A percentile compares a stretch with the other conserved stretches of the same genome.
Conservation (phyloP, 2,797 vertebrate genomes). For the Antennarius maculatus region DNA sequence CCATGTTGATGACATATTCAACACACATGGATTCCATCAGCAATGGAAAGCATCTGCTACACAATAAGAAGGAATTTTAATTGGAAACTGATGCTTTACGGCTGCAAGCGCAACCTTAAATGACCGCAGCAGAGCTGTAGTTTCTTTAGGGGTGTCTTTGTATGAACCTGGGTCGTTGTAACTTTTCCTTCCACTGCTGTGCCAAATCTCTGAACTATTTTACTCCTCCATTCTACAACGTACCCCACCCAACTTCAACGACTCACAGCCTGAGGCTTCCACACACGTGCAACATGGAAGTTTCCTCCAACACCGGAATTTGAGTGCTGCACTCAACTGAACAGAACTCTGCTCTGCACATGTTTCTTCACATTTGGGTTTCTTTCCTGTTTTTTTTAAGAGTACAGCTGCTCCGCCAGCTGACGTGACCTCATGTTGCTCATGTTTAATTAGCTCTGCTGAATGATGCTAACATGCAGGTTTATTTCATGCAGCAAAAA, state of each 20-base stretch:
- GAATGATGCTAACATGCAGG: constrained; percentile 63
- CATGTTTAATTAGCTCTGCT: constrained; percentile 60
- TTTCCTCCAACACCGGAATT: constrained; percentile 68
- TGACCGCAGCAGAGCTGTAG: constrained; percentile 13
- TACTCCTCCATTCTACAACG: constrained; percentile 41
- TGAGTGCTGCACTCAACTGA: constrained; percentile 43
- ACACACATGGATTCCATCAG: constrained; percentile 69
- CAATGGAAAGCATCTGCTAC: constrained; percentile 40
- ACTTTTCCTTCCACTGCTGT: constrained; percentile 34
- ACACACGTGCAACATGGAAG: constrained; percentile 63
- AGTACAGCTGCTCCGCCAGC: constrained; percentile 48
- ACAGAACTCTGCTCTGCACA: constrained; percentile 26
- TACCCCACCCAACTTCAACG: constrained; percentile 60
- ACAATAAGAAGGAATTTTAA: constrained; percentile 70
- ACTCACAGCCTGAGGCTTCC: constrained; percentile 51
- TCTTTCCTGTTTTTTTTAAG: constrained; percentile 19
- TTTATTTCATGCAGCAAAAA: constrained; percentile 34
- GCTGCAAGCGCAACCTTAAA: constrained; percentile 33
- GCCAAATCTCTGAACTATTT: constrained; percentile 50
- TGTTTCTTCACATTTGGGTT: constrained; percentile 21
- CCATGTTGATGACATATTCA: constrained; percentile 47
- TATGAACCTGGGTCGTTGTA: constrained; percentile 43
- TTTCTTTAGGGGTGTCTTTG: constrained; percentile 18
- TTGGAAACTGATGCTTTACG: constrained; percentile 65
- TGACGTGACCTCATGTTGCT: constrained; percentile 60